Percentiles rank a stretch among this genome's conserved stretches.
These are phyloP conservation scores for Microplitis manilae DNA, from an alignment of 2,888 invertebrate species.

Conservation along the genomic window DNA sequence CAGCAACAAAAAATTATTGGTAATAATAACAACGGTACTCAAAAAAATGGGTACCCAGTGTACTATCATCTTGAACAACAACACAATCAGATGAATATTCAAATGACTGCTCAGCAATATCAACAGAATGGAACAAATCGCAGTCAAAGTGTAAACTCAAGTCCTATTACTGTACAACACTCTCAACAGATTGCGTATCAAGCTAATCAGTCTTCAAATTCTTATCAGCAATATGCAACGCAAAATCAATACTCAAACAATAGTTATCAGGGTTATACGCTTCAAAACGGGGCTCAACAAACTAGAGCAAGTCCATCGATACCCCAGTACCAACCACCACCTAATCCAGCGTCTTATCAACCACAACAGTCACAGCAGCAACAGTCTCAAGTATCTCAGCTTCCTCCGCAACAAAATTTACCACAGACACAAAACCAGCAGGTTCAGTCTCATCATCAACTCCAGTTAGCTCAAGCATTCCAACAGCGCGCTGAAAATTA, in stretches of 20 bases:
- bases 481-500: constrained; percentile 57
- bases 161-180: constrained; percentile 67
- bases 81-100: constrained; percentile 69
- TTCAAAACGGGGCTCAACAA: constrained; percentile 56
- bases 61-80: constrained; percentile 69
- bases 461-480: constrained; percentile 54
- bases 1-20: constrained; percentile 67
- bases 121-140: constrained; percentile 65
- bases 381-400: constrained; percentile 41
- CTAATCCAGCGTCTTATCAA: constrained; percentile 62
- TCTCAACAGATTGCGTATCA: constrained; percentile 61
- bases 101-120: constrained; percentile 67
- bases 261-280: constrained; percentile 60
- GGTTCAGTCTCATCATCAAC: constrained; percentile 39
- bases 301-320: constrained; percentile 63
- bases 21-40: constrained; percentile 47
- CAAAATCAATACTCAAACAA: constrained; percentile 60
- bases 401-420: constrained; percentile 42
- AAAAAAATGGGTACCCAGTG: constrained; percentile 61
- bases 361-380: constrained; percentile 58
- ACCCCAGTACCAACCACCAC: constrained; percentile 71
- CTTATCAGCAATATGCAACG: constrained; percentile 56
- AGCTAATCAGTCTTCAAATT: constrained; percentile 61
- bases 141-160: constrained; percentile 61
- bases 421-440: constrained; percentile 57